Evolutionary conservation across 2,888 invertebrate genomes (phyloP).

Genomic region (Rhingia rostrata): DNA sequence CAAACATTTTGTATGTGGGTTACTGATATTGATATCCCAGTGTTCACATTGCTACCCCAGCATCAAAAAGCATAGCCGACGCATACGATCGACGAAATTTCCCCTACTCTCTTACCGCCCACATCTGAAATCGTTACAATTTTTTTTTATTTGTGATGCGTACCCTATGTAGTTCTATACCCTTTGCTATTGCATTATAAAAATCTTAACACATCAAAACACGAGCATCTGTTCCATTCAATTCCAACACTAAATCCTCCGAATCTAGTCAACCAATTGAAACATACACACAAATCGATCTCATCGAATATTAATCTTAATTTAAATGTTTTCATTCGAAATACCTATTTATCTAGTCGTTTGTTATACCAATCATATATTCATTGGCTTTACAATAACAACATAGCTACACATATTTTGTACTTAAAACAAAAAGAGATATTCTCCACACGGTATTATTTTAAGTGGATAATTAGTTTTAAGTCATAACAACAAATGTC

Average conservation of each 20-base stretch:
- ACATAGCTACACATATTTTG: conserved; percentile 20
- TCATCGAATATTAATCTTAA: conserved; percentile 47
- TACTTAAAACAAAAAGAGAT: background rate
- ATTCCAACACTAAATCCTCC: conserved; percentile 30
- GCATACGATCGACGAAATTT: no score
- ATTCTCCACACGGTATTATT: conserved; percentile 41
- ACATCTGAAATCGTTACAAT: no score
- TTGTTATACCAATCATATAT: conserved; percentile 38
- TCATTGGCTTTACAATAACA: conserved; percentile 31
- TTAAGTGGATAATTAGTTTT: conserved; percentile 47
- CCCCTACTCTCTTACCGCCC: no score
- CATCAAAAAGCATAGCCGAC: no score
- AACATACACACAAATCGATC: conserved; percentile 45
- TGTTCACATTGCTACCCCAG: no score
- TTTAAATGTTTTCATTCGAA: conserved; percentile 15
- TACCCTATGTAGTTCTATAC: no score
- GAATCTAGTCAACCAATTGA: conserved; percentile 47
- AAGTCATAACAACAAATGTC: conserved; percentile 43
- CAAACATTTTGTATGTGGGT: no score
- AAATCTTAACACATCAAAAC: background rate
- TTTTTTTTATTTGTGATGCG: no score
- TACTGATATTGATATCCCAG: no score
- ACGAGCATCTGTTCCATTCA: conserved; percentile 28
- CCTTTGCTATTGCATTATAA: no score
- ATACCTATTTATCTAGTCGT: conserved; percentile 43